Percentiles rank a stretch among this genome's conserved stretches.
These are phyloP conservation scores for Schizothorax lantsangensis DNA, from an alignment of 2,797 vertebrate species.

Conservation along the genomic window DNA sequence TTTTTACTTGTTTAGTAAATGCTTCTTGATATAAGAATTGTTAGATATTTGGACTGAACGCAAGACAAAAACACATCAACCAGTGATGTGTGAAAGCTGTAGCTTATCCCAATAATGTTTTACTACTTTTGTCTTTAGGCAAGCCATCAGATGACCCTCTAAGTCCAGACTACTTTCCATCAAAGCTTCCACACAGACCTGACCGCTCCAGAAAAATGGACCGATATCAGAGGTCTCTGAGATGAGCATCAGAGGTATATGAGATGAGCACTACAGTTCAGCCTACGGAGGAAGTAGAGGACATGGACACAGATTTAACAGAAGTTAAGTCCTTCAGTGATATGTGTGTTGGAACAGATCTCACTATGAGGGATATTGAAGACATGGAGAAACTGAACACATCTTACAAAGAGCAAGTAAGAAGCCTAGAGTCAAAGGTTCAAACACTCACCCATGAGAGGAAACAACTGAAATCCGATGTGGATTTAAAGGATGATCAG, in stretches of 20 bases:
- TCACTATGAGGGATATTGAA: neutral
- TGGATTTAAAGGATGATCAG: conserved; percentile 13
- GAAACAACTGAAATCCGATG: neutral
- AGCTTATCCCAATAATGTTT: neutral
- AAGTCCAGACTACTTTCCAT: neutral
- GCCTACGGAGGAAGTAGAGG: neutral
- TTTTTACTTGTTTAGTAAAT: too few species aligned
- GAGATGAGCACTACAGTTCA: neutral
- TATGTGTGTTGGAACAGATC: neutral
- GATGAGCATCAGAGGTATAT: neutral
- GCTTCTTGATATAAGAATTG: too few species aligned
- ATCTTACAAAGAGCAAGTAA: neutral
- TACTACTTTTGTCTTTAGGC: conserved; percentile 5
- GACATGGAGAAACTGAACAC: neutral
- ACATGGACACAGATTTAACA: neutral
- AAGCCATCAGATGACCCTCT: conserved; percentile 21
- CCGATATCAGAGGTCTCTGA: conserved; percentile 2
- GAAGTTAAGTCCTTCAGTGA: neutral
- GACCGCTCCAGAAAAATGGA: neutral
- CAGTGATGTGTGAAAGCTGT: neutral
- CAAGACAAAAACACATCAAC: too few species aligned
- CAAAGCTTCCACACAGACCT: conserved; percentile 11
- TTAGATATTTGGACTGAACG: too few species aligned
- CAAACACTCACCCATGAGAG: neutral
- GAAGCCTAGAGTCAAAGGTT: neutral